Conservation (phyloP, 2,113 vertebrate species). For the Ophthalmolycus amberensis region DNA sequence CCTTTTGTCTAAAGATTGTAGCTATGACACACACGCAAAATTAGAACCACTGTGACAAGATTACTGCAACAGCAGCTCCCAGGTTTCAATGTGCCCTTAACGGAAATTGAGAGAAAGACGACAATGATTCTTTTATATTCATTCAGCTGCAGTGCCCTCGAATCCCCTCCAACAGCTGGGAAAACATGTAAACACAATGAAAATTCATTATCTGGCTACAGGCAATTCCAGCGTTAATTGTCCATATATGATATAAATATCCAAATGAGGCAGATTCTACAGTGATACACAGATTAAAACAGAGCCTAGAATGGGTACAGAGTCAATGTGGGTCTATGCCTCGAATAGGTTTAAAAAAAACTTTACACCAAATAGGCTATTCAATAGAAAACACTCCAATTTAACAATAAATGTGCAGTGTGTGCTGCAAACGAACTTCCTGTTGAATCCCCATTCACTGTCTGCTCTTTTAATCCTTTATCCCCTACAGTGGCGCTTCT, state of each 20-base stretch:
- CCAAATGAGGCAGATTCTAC: constrained; percentile 33
- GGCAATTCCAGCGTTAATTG: constrained; percentile 48
- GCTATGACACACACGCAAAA: constrained; percentile 4
- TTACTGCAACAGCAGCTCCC: constrained; percentile 7
- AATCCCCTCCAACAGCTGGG: constrained; percentile 42
- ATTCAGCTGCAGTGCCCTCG: constrained; percentile 42
- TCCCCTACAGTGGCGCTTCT: constrained; percentile 76
- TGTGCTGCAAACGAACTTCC: constrained; percentile 70
- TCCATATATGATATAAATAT: constrained; percentile 46
- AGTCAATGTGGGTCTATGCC: constrained; percentile 20
- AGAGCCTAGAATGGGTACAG: constrained; percentile 1
- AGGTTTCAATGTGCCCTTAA: constrained; percentile 28
- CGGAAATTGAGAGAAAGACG: constrained; percentile 26
- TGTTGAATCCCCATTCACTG: constrained; percentile 71
- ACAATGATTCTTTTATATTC: constrained; percentile 50
- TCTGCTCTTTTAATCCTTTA: constrained; percentile 80
- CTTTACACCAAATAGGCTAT: constrained; percentile 24
- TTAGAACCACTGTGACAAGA: constrained; percentile 36
- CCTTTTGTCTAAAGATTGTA: constrained; percentile 17
- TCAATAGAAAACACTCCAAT: constrained; percentile 51
- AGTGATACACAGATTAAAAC: constrained; percentile 23
- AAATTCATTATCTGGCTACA: constrained; percentile 52
- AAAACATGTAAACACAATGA: constrained; percentile 58
- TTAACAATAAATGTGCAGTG: constrained; percentile 61
- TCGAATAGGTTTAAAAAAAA: background rate